phyloP scores from a whole-genome alignment of 2,113 vertebrate species.

The Prunella fulvescens region DNA sequence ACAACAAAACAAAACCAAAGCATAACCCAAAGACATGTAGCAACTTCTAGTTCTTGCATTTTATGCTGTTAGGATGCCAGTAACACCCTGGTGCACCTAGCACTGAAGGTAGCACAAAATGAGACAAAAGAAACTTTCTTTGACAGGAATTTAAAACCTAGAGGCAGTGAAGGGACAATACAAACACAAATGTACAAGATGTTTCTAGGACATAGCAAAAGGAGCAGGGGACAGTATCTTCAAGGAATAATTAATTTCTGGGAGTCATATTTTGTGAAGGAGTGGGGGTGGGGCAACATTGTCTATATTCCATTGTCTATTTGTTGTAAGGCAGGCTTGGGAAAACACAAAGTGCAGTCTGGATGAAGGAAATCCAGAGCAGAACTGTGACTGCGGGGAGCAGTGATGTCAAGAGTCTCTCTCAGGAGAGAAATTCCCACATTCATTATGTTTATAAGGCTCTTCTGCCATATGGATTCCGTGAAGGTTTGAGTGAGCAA shows the following conservation, averaged over 20 bases:
- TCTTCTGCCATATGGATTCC: not conserved
- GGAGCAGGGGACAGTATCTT: not conserved
- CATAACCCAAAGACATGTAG: not conserved
- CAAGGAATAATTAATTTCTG: not conserved
- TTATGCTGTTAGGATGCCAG: not conserved
- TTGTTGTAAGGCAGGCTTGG: not conserved
- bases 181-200: not conserved
- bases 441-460: not conserved
- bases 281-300: not conserved
- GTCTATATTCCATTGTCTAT: too few relatives aligned
- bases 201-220: not conserved
- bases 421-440: not conserved
- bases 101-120: accelerated
- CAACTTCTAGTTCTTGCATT: not conserved
- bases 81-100: not conserved
- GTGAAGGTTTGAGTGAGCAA: not conserved
- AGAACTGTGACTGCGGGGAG: not conserved
- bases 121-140: not conserved
- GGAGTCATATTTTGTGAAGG: not conserved
- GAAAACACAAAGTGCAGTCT: not conserved
- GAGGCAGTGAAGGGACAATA: not conserved
- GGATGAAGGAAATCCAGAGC: not conserved
- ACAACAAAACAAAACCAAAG: not conserved
- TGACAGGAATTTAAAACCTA: not conserved
- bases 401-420: not conserved